These are phyloP conservation scores for Anastrepha ludens DNA, from an alignment of 1,140 invertebrate species.

Conservation along the genomic window DNA sequence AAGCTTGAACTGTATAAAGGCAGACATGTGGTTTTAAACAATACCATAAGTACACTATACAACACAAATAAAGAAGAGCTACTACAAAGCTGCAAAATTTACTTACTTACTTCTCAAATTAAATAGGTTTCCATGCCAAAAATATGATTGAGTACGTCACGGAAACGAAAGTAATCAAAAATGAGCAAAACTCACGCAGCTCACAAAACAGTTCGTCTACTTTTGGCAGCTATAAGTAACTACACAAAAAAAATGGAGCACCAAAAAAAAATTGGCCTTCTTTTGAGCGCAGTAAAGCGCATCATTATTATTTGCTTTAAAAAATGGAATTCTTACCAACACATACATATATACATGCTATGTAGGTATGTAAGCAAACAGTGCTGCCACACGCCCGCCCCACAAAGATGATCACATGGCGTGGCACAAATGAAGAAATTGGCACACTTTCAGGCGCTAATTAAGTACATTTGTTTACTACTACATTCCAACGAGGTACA, in stretches of 20 bases:
- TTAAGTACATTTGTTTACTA: constrained; percentile 6
- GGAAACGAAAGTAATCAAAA: not conserved
- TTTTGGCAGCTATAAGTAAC: not conserved
- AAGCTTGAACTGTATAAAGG: no score
- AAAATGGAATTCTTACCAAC: not conserved
- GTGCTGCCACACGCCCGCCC: no score
- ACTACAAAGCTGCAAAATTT: no score
- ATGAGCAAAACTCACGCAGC: not conserved
- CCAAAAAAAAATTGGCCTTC: no score
- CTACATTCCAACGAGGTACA: not conserved
- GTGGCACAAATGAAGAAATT: not conserved
- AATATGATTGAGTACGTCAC: not conserved
- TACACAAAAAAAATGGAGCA: no score
- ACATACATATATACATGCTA: not conserved
- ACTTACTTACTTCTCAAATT: no score
- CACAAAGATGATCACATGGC: not conserved
- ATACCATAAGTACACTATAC: no score
- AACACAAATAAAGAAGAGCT: no score
- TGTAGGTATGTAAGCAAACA: not conserved
- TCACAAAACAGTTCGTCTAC: not conserved
- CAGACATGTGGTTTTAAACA: no score
- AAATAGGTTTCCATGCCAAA: no score
- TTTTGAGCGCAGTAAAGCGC: no score
- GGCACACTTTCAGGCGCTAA: constrained; percentile 47
- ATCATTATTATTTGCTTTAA: no score